phyloP scores from a whole-genome alignment of 2,797 vertebrate species.

The Coluber constrictor region DNA sequence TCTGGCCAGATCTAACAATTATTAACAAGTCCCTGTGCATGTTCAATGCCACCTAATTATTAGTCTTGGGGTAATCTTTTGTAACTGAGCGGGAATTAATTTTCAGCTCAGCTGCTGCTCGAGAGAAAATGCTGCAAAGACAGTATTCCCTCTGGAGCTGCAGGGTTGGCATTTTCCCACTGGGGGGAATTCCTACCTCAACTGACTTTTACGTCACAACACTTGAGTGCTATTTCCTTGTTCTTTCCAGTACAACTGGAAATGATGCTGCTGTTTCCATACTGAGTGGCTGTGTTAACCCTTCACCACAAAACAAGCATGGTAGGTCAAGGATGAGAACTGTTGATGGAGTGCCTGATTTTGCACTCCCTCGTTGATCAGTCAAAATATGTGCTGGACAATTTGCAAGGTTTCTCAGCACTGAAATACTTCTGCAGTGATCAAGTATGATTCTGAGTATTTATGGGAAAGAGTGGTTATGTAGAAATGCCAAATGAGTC shows the following conservation, averaged over 20 bases:
- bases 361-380: not conserved
- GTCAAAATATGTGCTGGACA: not conserved
- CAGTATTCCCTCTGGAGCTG: not conserved
- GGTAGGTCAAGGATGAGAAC: not conserved
- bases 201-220: not conserved
- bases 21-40: not conserved
- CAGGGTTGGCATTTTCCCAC: not conserved
- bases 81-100: not conserved
- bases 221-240: not conserved
- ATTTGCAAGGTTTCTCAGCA: not conserved
- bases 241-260: not conserved
- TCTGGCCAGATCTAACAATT: not conserved
- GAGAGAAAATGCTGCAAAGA: not conserved
- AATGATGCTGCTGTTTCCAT: not conserved
- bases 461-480: not conserved
- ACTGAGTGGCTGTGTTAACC: not conserved
- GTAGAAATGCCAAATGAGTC: not conserved
- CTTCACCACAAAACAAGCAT: not conserved
- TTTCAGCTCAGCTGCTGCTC: not conserved
- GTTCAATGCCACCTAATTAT: not conserved
- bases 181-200: not conserved
- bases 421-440: not conserved
- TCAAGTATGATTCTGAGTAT: not conserved
- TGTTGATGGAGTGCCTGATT: not conserved
- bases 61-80: not conserved